A percentile compares a stretch with the other conserved stretches of the same genome.
phyloP scores from a whole-genome alignment of 2,888 invertebrate genomes.

The Biston betularia region DNA sequence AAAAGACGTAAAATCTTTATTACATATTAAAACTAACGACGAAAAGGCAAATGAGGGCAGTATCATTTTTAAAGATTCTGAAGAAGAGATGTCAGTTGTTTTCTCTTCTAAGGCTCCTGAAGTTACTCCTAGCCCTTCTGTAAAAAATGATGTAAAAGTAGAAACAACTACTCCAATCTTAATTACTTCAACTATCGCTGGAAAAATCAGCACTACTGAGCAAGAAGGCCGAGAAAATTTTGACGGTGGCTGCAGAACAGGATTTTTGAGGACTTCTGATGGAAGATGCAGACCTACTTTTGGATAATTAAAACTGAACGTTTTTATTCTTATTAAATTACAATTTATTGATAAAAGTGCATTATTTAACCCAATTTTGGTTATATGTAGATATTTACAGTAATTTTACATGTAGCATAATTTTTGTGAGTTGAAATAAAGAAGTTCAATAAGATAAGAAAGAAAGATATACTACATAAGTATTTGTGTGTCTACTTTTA shows the following conservation, averaged over 20 bases:
- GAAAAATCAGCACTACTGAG: slow-evolving; percentile 41
- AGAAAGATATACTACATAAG: too few relatives aligned
- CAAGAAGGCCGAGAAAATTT: slow-evolving; percentile 70
- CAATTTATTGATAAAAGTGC: slow-evolving; percentile 5
- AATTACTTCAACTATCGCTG: slow-evolving; percentile 30
- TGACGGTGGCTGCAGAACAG: slow-evolving; percentile 61
- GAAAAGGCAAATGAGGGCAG: slow-evolving; percentile 8
- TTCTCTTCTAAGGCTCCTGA: slow-evolving; percentile 9
- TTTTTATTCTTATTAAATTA: slow-evolving; percentile 6
- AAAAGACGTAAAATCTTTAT: slow-evolving; percentile 51
- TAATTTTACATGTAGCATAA: neutral
- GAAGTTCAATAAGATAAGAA: too few relatives aligned
- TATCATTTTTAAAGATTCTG: slow-evolving; percentile 44
- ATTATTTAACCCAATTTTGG: neutral
- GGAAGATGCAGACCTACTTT: slow-evolving; percentile 70
- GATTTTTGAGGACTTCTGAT: slow-evolving; percentile 66
- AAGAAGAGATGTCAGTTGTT: slow-evolving; percentile 21
- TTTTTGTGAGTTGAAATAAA: too few relatives aligned
- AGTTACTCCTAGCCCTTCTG: slow-evolving; percentile 3
- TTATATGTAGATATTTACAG: neutral
- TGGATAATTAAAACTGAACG: slow-evolving; percentile 24
- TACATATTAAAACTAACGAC: slow-evolving; percentile 31
- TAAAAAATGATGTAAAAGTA: slow-evolving; percentile 1
- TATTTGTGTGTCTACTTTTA: too few relatives aligned
- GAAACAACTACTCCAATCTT: slow-evolving; percentile 27